phyloP scores from a whole-genome alignment of 2,888 invertebrate genomes.

The Temnothorax rugatulus region DNA sequence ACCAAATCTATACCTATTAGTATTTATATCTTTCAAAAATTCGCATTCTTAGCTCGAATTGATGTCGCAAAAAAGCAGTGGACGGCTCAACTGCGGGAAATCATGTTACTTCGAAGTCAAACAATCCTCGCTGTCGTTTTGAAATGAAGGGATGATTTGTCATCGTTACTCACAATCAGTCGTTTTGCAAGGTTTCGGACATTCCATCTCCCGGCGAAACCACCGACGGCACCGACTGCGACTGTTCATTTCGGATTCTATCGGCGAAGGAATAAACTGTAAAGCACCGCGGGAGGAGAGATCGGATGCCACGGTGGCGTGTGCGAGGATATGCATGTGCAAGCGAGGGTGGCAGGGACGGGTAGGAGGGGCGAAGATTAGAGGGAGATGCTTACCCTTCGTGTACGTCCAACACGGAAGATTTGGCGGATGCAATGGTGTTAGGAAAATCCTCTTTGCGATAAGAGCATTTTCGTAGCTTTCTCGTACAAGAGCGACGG shows the following conservation, averaged over 20 bases:
- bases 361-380: slow-evolving; percentile 29
- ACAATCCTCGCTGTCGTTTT: not conserved
- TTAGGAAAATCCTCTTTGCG: slow-evolving; percentile 71
- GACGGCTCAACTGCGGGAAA: not conserved
- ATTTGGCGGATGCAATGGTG: slow-evolving; percentile 63
- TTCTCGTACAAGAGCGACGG: slow-evolving; percentile 39
- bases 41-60: not conserved
- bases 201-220: slow-evolving; percentile 1
- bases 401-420: slow-evolving; percentile 50
- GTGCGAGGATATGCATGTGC: slow-evolving; percentile 4
- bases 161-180: slow-evolving; percentile 22
- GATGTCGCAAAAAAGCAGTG: not conserved
- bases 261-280: slow-evolving; percentile 45
- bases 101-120: slow-evolving; percentile 9
- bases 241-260: slow-evolving; percentile 41
- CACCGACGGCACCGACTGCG: not conserved
- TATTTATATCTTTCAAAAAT: not conserved
- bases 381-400: slow-evolving; percentile 47
- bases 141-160: not conserved
- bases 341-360: not conserved
- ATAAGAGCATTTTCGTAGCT: slow-evolving; percentile 71
- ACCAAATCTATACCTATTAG: not conserved
- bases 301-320: slow-evolving; percentile 6
- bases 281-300: slow-evolving; percentile 27
- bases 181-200: slow-evolving; percentile 6